Conservation (phyloP, 1,140 invertebrate genomes). For the Drosophila arizonae region DNA sequence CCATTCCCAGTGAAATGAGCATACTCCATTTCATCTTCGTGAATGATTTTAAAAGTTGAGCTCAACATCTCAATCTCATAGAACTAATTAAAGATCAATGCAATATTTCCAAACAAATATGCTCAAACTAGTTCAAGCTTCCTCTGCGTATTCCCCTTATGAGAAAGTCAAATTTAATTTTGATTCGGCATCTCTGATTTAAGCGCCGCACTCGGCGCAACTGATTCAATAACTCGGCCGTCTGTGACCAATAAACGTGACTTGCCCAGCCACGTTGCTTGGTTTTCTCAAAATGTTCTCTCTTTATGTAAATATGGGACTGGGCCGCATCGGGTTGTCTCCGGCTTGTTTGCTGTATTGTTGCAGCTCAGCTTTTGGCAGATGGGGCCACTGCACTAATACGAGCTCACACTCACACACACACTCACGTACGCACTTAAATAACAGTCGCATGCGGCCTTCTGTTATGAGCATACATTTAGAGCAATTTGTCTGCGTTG, state of each 20-base stretch:
- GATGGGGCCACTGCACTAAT: constrained; percentile 53
- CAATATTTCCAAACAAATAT: too few relatives aligned
- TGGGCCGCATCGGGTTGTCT: constrained; percentile 24
- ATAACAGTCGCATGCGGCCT: constrained; percentile 25
- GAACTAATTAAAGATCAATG: too few relatives aligned
- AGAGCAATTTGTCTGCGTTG: constrained; percentile 31
- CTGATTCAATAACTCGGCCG: constrained; percentile 20
- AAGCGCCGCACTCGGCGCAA: not conserved
- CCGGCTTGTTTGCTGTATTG: constrained; percentile 45
- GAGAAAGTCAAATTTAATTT: constrained; percentile 14
- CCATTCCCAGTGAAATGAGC: too few relatives aligned
- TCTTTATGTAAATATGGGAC: constrained; percentile 62
- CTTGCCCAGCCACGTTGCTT: constrained; percentile 64
- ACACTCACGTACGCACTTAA: constrained; percentile 44
- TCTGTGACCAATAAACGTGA: constrained; percentile 73
- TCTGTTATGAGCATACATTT: constrained; percentile 29
- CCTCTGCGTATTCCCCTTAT: not conserved
- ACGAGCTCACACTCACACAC: not conserved
- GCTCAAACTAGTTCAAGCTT: too few relatives aligned
- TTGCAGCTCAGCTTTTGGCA: constrained; percentile 49
- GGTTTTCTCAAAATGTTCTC: constrained; percentile 35
- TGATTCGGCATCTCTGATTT: not conserved
- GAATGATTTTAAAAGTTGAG: too few relatives aligned
- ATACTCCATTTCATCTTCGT: too few relatives aligned
- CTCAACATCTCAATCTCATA: too few relatives aligned